Evolutionary conservation across 2,888 invertebrate species (phyloP).

Genomic region (Hydrotaea diabolus): DNA sequence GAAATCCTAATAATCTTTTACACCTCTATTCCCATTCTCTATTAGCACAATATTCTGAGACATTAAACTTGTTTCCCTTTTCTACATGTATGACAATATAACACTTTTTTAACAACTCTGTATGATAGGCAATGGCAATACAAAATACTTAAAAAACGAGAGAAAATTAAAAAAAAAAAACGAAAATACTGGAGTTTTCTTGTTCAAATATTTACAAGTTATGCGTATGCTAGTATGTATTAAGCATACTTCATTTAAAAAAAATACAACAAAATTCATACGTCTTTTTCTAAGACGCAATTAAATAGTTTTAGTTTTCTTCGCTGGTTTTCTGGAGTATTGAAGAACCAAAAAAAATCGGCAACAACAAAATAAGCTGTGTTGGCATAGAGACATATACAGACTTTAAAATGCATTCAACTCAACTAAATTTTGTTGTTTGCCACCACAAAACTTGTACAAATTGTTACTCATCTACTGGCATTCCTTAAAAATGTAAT

Average conservation of each 20-base stretch:
- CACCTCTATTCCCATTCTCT: too few species aligned
- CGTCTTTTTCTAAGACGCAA: slow-evolving; percentile 59
- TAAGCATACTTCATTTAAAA: too few species aligned
- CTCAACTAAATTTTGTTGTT: not conserved
- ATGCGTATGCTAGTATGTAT: too few species aligned
- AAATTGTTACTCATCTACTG: not conserved
- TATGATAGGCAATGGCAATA: not conserved
- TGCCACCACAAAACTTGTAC: not conserved
- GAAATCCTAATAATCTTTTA: too few species aligned
- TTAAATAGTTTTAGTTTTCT: slow-evolving; percentile 27
- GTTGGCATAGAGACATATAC: slow-evolving; percentile 38
- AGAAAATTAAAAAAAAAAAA: not conserved
- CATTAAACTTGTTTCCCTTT: too few species aligned
- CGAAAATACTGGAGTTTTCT: not conserved
- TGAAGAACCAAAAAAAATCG: not conserved
- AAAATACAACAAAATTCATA: not conserved
- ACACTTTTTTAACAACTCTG: slow-evolving; percentile 33
- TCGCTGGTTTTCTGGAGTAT: not conserved
- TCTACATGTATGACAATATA: slow-evolving; percentile 10
- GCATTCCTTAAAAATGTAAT: not conserved
- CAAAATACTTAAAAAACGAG: not conserved
- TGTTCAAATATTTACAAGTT: too few species aligned
- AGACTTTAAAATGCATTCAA: not conserved
- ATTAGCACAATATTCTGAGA: not conserved
- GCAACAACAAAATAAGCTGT: slow-evolving; percentile 45